Percentiles rank a stretch among this genome's conserved stretches.
Conservation (phyloP, 2,888 invertebrate genomes). For the Drosophila rellima region DNA sequence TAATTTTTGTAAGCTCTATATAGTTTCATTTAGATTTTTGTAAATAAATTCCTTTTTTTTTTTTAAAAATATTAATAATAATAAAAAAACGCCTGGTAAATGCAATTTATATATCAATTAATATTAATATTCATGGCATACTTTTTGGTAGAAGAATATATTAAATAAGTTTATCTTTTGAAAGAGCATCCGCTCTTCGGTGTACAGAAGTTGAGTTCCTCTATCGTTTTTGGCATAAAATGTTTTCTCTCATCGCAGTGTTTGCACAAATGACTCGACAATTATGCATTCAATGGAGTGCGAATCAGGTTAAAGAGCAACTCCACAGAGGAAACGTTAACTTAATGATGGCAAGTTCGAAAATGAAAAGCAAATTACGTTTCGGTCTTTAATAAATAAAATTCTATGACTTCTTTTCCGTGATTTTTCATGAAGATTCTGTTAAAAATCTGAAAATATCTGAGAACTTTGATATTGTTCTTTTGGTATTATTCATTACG, state of each 20-base stretch:
- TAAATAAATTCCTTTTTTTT: not conserved
- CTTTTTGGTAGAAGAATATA: not conserved
- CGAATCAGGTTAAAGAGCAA: slow-evolving; percentile 7
- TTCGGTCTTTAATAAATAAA: not conserved
- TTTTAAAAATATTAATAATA: not conserved
- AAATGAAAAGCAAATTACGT: slow-evolving; percentile 11
- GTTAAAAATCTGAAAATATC: too few species aligned
- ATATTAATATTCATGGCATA: slow-evolving; percentile 9
- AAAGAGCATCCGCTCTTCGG: not conserved
- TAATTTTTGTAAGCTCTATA: not conserved
- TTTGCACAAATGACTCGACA: slow-evolving; percentile 19
- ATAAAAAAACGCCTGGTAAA: not conserved
- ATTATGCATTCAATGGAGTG: slow-evolving; percentile 34
- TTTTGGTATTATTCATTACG: too few species aligned
- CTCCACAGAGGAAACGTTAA: slow-evolving; percentile 1
- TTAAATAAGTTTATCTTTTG: not conserved
- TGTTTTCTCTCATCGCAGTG: slow-evolving; percentile 22
- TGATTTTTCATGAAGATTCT: too few species aligned
- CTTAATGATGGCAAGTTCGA: not conserved
- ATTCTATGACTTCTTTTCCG: too few species aligned
- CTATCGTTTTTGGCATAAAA: slow-evolving; percentile 8
- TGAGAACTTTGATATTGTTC: too few species aligned
- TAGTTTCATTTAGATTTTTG: not conserved
- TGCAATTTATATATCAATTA: too few species aligned
- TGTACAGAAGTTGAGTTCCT: not conserved